Evolutionary conservation across 2,888 invertebrate species (phyloP), one percentile per base, ranked within the genome.

Genomic region (Drosophila subquinaria): DNA sequence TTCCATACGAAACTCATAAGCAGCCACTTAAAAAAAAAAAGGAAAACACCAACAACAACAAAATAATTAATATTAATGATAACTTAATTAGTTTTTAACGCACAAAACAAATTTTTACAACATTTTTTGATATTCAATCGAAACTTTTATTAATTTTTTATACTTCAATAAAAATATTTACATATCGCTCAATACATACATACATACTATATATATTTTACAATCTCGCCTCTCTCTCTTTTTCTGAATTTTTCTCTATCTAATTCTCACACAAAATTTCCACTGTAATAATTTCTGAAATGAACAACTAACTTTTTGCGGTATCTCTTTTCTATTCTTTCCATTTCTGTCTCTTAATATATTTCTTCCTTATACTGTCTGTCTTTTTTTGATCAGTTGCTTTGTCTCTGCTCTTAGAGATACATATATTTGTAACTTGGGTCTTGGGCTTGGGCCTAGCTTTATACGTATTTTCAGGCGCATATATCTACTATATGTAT

Each of bases 381-480:
- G 8, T 40, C 3, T 15, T 10, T 38, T 13, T 13, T 30, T 15
- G 17, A 30, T 57, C 36, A 52, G 40, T 33, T 48, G 60, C 35
- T 4, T 42, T 47, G 45, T 45, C 45, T 38, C 42, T 33, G 30
- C 2, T 30, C 42, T 11, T 43, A 52, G 53, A 55, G 61, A 65
- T 23, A 48, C 70, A 80, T 70, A 48, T 80, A 76, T 67, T 70
- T 65, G 77, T 81, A 81, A 81, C 81, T 72, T 45, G 85, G 82
- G 79, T 62, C 68, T 40, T 45, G 89, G 88, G 88, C 83, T 89
- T 89, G 83, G 89, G 79, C 75, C 65, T 67, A 88, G 88, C 85
- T 77, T 89, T 85, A 75, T 65, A 75, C 67, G 85, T 84, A 69
- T 73, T 89, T 83, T 89, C 89, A 89, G 89, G 88, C 82, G 73